A percentile compares a stretch with the other conserved stretches of the same genome.
Evolutionary conservation across 2,888 invertebrate species (phyloP).

Genomic region (Periphyllus acericola): DNA sequence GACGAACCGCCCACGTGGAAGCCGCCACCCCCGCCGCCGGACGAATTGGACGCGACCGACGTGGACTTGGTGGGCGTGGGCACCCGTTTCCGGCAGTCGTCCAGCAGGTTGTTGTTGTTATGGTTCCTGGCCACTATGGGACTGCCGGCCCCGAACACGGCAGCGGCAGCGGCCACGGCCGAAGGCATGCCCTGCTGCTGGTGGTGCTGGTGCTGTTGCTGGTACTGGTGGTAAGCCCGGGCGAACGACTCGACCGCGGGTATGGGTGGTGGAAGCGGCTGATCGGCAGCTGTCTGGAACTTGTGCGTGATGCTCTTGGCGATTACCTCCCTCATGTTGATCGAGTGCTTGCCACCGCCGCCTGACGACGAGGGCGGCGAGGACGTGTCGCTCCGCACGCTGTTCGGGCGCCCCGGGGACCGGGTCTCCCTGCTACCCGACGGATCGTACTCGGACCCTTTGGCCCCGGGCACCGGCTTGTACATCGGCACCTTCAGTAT

Average conservation of each 20-base stretch:
- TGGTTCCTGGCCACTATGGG: slow-evolving; percentile 63
- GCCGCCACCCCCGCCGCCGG: slow-evolving; percentile 63
- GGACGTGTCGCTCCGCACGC: slow-evolving; percentile 59
- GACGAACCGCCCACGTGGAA: slow-evolving; percentile 58
- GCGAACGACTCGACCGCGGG: slow-evolving; percentile 51
- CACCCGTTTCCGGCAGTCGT: slow-evolving; percentile 65
- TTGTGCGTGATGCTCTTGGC: slow-evolving; percentile 90
- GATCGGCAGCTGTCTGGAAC: slow-evolving; percentile 64
- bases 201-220: slow-evolving; percentile 70
- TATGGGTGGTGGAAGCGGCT: slow-evolving; percentile 62
- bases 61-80: slow-evolving; percentile 62
- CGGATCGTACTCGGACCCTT: slow-evolving; percentile 66
- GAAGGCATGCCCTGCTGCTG: slow-evolving; percentile 64
- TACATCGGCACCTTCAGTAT: slow-evolving; percentile 95
- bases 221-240: slow-evolving; percentile 64
- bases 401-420: slow-evolving; percentile 25
- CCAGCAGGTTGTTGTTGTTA: slow-evolving; percentile 65
- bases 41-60: neutral
- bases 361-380: slow-evolving; percentile 58
- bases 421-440: neutral
- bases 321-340: slow-evolving; percentile 86
- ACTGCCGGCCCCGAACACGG: slow-evolving; percentile 58
- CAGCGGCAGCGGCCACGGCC: neutral
- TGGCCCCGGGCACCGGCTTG: slow-evolving; percentile 71
- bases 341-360: slow-evolving; percentile 37